phyloP scores from a whole-genome alignment of 2,113 vertebrate genomes.

The Arenaria interpres region DNA sequence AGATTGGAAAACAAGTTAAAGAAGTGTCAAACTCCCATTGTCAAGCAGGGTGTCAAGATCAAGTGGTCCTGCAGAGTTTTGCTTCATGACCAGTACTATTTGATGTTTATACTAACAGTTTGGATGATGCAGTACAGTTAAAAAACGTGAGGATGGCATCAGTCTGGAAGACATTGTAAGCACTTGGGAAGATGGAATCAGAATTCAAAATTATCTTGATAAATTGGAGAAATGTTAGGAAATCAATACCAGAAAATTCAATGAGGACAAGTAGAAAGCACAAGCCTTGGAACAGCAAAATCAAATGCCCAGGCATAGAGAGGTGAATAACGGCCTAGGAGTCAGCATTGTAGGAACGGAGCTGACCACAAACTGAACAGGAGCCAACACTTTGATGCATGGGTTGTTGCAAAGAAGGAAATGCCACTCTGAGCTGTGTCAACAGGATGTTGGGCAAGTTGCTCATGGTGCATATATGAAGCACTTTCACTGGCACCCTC shows the following conservation, averaged over 20 bases:
- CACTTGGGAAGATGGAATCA: neutral
- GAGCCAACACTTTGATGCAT: neutral
- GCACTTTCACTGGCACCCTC: neutral
- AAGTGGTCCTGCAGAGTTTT: neutral
- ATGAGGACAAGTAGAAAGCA: neutral
- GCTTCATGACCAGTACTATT: neutral
- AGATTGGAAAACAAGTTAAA: neutral
- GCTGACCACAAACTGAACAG: neutral
- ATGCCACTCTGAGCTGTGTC: neutral
- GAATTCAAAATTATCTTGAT: neutral
- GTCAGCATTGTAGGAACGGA: neutral
- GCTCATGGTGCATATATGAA: rapidly evolving
- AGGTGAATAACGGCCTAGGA: neutral
- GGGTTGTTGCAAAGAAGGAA: neutral
- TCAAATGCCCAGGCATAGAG: neutral
- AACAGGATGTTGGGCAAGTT: neutral
- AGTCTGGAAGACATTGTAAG: neutral
- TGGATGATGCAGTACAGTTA: neutral
- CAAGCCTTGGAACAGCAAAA: neutral
- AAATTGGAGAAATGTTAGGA: neutral
- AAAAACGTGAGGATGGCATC: neutral
- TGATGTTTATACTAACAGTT: neutral
- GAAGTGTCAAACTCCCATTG: neutral
- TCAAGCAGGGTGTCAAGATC: neutral
- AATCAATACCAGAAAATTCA: conserved; percentile 5